Percentiles rank a stretch among this genome's conserved stretches.
phyloP scores from a whole-genome alignment of 2,113 vertebrate genomes.

The Mirza zaza region DNA sequence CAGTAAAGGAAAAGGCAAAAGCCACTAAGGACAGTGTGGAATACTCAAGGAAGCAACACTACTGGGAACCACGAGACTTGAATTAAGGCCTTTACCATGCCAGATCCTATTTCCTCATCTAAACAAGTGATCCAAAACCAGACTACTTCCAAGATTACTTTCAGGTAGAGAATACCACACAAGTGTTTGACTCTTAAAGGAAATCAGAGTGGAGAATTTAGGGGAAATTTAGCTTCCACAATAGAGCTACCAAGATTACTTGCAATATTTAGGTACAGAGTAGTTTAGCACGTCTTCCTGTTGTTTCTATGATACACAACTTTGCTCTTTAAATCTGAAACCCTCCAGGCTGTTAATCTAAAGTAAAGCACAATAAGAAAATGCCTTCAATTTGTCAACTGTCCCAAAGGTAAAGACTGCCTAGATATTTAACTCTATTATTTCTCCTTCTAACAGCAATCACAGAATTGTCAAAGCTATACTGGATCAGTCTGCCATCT shows the following conservation, averaged over 20 bases:
- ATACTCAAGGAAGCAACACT: background rate
- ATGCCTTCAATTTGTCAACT: slow-evolving; percentile 60
- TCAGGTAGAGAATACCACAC: background rate
- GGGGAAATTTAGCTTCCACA: background rate
- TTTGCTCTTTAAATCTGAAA: slow-evolving; percentile 74
- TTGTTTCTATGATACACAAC: slow-evolving; percentile 61
- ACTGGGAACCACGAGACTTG: background rate
- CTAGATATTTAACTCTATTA: slow-evolving; percentile 42
- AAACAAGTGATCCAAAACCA: background rate
- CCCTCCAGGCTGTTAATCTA: slow-evolving; percentile 23
- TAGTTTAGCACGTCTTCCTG: background rate
- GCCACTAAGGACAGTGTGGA: background rate
- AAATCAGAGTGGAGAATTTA: background rate
- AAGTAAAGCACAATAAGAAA: slow-evolving; percentile 58
- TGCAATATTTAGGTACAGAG: background rate
- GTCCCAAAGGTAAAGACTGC: slow-evolving; percentile 21
- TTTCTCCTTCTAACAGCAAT: background rate
- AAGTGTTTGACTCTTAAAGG: background rate
- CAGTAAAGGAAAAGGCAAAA: background rate
- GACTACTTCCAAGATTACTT: background rate
- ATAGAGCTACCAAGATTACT: background rate
- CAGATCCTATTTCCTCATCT: background rate
- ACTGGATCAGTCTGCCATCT: background rate
- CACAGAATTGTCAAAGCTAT: background rate
- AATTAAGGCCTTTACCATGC: background rate